These are phyloP conservation scores for Arnoldichthys spilopterus DNA, from an alignment of 2,797 vertebrate genomes.

Conservation along the genomic window DNA sequence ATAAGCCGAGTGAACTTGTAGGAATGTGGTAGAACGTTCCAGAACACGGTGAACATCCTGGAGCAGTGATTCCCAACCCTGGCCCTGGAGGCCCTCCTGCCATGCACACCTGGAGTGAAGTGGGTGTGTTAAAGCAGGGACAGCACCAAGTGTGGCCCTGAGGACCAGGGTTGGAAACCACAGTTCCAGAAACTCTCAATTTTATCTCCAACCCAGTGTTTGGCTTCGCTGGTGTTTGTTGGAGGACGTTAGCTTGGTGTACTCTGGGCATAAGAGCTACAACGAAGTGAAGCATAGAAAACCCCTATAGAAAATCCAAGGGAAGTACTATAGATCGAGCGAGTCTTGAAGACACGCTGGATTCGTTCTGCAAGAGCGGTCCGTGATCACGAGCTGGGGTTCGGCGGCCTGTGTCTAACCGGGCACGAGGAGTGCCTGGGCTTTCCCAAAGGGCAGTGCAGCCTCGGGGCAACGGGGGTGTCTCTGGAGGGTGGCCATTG, in stretches of 20 bases:
- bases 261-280: not conserved
- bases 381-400: not conserved
- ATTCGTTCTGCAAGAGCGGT: not conserved
- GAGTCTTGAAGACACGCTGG: conserved; percentile 37
- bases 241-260: not conserved
- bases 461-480: conserved; percentile 78
- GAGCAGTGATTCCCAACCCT: too few relatives aligned
- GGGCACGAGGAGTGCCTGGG: conserved; percentile 86
- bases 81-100: too few relatives aligned
- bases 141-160: not conserved
- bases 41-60: too few relatives aligned
- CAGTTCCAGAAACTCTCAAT: too few relatives aligned
- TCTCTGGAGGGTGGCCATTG: conserved; percentile 67
- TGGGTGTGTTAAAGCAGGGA: not conserved
- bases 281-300: conserved; percentile 25
- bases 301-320: not conserved
- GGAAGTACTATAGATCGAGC: not conserved
- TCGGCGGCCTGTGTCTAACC: conserved; percentile 70
- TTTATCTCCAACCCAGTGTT: too few relatives aligned
- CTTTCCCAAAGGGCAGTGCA: conserved; percentile 81
- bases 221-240: not conserved
- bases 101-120: too few relatives aligned
- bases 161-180: too few relatives aligned
- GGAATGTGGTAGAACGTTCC: not conserved
- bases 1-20: not conserved